Conservation (phyloP, 1,140 invertebrate species). For the Laupala kohalensis region DNA sequence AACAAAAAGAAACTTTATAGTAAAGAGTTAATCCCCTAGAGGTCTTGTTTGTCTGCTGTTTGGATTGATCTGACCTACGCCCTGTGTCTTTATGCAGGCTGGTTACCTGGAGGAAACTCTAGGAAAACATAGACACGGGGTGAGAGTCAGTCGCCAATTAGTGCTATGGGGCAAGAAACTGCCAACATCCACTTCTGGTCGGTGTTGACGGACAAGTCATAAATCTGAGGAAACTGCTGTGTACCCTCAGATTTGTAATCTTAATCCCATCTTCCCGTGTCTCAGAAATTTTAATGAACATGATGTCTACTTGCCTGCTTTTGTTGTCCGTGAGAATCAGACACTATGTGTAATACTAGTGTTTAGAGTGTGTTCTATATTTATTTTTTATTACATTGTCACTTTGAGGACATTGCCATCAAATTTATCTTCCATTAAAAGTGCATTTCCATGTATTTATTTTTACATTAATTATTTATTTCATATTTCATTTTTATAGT, state of each 20-base stretch:
- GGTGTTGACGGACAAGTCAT: not conserved
- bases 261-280: not conserved
- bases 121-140: not conserved
- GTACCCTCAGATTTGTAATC: not conserved
- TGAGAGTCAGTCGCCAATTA: not conserved
- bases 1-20: constrained; percentile 3
- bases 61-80: not conserved
- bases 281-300: not conserved
- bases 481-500: constrained; percentile 4
- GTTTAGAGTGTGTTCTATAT: constrained; percentile 8
- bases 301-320: constrained; percentile 13
- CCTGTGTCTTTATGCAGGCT: not conserved
- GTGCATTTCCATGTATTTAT: not conserved
- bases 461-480: not conserved
- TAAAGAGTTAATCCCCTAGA: not conserved
- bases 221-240: not conserved
- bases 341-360: constrained; percentile 5
- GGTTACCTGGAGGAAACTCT: not conserved
- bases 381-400: constrained; percentile 9
- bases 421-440: not conserved
- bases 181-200: not conserved
- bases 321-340: constrained; percentile 14
- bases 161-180: not conserved
- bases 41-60: not conserved
- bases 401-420: constrained; percentile 9